Evolutionary conservation across 2,113 vertebrate species (phyloP), one percentile per base, ranked within the genome.

Genomic region (Falco punctatus): DNA sequence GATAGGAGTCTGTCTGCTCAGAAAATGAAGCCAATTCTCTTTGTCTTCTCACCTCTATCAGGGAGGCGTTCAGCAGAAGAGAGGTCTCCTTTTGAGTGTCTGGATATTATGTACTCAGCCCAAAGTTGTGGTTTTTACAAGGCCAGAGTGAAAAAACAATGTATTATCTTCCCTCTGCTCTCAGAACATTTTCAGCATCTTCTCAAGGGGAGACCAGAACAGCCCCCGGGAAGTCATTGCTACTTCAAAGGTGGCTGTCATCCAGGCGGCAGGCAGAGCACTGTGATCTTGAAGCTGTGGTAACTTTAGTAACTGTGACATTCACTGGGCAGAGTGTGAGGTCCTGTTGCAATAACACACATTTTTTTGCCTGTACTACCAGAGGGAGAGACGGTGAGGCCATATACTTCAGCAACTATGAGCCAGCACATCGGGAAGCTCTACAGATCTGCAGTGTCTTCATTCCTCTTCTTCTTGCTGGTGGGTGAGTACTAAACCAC

Each of bases 251-350:
- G 4, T 95, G 95, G 92, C 96, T 91, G 46, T 74, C 74, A 48
- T 89, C 91, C 92, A 96, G 92, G 71, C 65, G 77, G 38, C 88
- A 74, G 80, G 59, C 92, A 93, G 82, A 86, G 79, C 82, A 13
- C 92, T 92, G 77, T 24, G 64, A 83, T 85, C 80, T 92, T 30
- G 9, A 85, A 69, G 93, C 97, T 69, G 77, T 77, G 81, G 91
- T 97, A 98, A 97, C 90, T 95, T 97, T 97, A 97, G 97, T 44
- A 97, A 93, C 93, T 77, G 83, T 94, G 92, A 97, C 94, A 92
- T 95, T 97, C 85, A 81, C 78, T 42, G 62, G 52, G 67, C 86
- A 97, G 94, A 93, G 93, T 93, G 90, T 5, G 69, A 96, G 74
- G 75, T 96, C 84, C 75, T 78, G 48, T 88, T 94, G 86, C 95